These are phyloP conservation scores for Nannoperca australis DNA, from an alignment of 2,797 vertebrate genomes.

Conservation along the genomic window DNA sequence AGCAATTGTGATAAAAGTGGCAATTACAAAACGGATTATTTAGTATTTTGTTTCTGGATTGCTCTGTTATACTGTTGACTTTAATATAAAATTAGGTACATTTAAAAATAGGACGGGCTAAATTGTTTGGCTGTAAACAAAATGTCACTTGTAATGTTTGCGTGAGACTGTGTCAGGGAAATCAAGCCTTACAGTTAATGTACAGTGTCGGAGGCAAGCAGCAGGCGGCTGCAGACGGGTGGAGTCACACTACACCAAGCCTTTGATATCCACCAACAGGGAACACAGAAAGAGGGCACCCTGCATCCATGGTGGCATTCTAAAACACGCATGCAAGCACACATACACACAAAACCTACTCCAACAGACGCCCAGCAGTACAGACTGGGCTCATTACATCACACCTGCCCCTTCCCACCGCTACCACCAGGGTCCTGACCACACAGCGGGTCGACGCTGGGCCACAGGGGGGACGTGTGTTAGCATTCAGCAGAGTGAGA, in stretches of 20 bases:
- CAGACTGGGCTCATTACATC: slow-evolving; percentile 81
- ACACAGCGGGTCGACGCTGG: slow-evolving; percentile 74
- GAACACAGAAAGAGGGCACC: slow-evolving; percentile 52
- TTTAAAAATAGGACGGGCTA: slow-evolving; percentile 21
- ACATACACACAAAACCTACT: slow-evolving; percentile 37
- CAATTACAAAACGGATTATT: slow-evolving; percentile 9
- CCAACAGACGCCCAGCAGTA: slow-evolving; percentile 70
- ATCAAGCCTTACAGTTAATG: slow-evolving; percentile 56
- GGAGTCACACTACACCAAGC: slow-evolving; percentile 60
- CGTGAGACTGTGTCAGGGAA: slow-evolving; percentile 31
- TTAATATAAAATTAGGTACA: slow-evolving; percentile 23
- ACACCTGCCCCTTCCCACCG: slow-evolving; percentile 61
- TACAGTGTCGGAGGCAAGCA: slow-evolving; percentile 47
- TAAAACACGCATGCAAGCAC: slow-evolving; percentile 50
- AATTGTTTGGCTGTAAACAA: not conserved
- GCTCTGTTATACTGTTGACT: slow-evolving; percentile 15
- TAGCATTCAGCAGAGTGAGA: slow-evolving; percentile 84
- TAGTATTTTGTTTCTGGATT: not conserved
- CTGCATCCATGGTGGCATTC: slow-evolving; percentile 42
- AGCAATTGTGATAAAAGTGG: slow-evolving; percentile 13
- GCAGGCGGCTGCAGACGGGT: slow-evolving; percentile 54
- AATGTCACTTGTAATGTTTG: slow-evolving; percentile 37
- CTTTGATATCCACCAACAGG: slow-evolving; percentile 67
- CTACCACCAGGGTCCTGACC: slow-evolving; percentile 74
- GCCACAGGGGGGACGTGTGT: slow-evolving; percentile 76